Base-by-base conservation (phyloP, 2,113 vertebrate species). In the Neoarius graeffei region DNA sequence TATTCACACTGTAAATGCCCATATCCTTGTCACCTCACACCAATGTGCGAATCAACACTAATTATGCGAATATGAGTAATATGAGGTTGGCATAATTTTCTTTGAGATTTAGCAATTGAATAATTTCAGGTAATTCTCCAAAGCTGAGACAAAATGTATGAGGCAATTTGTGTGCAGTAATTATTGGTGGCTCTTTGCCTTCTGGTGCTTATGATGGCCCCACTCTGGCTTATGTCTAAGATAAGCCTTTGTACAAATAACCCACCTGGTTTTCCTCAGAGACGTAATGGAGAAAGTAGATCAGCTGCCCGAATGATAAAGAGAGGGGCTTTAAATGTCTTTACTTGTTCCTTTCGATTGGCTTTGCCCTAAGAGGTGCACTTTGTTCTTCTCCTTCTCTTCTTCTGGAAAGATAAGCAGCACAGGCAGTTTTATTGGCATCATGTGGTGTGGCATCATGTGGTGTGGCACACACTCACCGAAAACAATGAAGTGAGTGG, bases 361-460 rank as follows among this genome's bases (percentile, higher is more conserved):
- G 74, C 89, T 73, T 88, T 93, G 91, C 27, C 91, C 87, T 19
- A 88, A 91, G 50, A 92, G 85, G 83, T 88, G 66, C 30, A 76
- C 71, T 90, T 85, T 88, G 79, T n/a, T 77, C 88, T 79, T 89
- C 14, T 89, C 84, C 87, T 91, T 62, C 84, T 89, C 91, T 88
- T 48, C 86, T 85, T 87, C 69, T 93, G 89, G 90, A 91, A 91
- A 92, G 88, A 89, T 89, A 92, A 91, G 87, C 89, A 87, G 88
- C 88, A 86, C 90, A 81, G 85, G 89, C 91, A 87, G 83, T 56
- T 88, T 91, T 90, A 60, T n/a, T 69, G 80, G 91, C 92, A 90
- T 92, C 93, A 92, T 77, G 52, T 71, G 74, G 54, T 35, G 84
- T 71, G 52, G 52, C 67, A 67, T 42, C 42, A 42, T 77, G 52